phyloP scores from a whole-genome alignment of 1,140 invertebrate genomes.

The Drosophila parvula region DNA sequence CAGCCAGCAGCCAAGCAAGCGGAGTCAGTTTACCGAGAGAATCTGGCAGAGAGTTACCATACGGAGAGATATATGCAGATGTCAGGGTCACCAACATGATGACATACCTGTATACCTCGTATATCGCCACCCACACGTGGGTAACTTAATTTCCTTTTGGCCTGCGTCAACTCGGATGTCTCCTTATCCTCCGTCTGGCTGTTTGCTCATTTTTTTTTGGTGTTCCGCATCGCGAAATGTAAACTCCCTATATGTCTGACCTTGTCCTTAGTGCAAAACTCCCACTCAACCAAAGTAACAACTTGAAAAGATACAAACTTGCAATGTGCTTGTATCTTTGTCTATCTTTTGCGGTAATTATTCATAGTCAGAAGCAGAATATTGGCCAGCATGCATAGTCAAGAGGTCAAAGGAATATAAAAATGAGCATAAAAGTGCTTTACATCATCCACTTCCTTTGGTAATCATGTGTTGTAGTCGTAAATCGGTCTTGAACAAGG shows the following conservation, averaged over 20 bases:
- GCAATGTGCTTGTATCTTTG: background rate
- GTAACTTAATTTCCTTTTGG: constrained; percentile 38
- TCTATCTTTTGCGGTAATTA: constrained; percentile 1
- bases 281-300: constrained; percentile 1
- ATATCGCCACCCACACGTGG: background rate
- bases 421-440: background rate
- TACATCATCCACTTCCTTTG: too few relatives aligned
- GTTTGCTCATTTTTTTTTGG: constrained; percentile 31
- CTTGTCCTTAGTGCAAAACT: background rate
- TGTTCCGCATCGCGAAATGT: constrained; percentile 26
- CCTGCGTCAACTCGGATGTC: constrained; percentile 26
- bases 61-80: background rate
- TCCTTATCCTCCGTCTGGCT: constrained; percentile 6
- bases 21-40: background rate
- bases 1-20: too few relatives aligned
- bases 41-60: background rate
- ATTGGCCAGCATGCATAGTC: background rate
- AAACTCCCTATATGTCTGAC: constrained; percentile 8
- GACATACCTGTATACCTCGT: background rate
- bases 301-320: background rate
- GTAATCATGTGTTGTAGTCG: background rate
- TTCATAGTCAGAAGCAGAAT: background rate
- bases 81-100: background rate
- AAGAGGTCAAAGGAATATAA: background rate
- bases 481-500: too few relatives aligned